phyloP scores from a whole-genome alignment of 1,140 invertebrate genomes.

The Brachionus calyciflorus region DNA sequence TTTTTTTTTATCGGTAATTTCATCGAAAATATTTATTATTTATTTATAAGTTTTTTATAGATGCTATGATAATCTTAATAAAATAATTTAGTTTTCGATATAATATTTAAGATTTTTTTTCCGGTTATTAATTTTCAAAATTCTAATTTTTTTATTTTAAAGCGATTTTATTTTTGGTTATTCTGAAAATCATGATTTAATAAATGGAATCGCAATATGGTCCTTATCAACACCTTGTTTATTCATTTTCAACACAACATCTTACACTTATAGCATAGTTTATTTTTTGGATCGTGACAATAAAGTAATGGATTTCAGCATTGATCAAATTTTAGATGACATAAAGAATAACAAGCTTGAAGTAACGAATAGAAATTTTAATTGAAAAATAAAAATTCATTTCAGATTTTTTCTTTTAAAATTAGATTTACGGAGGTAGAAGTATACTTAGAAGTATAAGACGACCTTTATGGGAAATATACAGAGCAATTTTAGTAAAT shows the following conservation, averaged over 20 bases:
- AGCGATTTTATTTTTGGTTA: conserved; percentile 36
- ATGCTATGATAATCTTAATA: too few relatives aligned
- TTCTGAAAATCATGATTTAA: conserved; percentile 12
- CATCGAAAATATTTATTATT: too few relatives aligned
- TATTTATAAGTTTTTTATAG: too few relatives aligned
- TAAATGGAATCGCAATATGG: conserved; percentile 46
- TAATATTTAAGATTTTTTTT: too few relatives aligned
- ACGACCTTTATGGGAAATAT: conserved; percentile 45
- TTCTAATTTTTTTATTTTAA: neutral
- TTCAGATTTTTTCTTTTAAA: neutral
- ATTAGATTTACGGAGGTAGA: conserved; percentile 7
- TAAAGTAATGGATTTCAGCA: neutral
- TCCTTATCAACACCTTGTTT: conserved; percentile 12
- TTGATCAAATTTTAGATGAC: conserved; percentile 26
- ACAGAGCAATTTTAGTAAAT: conserved; percentile 21
- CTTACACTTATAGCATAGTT: conserved; percentile 15
- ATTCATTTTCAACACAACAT: conserved; percentile 26
- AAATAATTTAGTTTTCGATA: too few relatives aligned
- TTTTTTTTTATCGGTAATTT: too few relatives aligned
- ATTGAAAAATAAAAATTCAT: neutral
- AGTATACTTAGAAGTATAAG: neutral
- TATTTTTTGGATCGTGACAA: conserved; percentile 15
- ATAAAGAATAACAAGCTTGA: conserved; percentile 1
- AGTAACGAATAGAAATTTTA: too few relatives aligned
- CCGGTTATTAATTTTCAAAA: neutral